Percentiles rank a stretch among this genome's conserved stretches.
phyloP scores from a whole-genome alignment of 2,113 vertebrate species.

The Chascanopsetta lugubris region DNA sequence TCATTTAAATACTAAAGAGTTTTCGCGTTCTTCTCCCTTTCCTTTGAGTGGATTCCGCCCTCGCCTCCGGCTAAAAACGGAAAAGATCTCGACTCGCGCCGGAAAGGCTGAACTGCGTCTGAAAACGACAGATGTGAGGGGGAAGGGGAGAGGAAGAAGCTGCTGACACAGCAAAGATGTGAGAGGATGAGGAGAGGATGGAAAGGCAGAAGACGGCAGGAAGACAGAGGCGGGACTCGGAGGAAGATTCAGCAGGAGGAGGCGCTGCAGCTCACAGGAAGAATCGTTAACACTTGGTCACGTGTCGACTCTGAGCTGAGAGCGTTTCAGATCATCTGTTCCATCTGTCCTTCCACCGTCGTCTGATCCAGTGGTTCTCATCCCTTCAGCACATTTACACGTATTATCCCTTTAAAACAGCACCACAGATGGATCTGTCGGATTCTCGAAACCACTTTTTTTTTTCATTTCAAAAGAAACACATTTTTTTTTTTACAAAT shows the following conservation, averaged over 20 bases:
- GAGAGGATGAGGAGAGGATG: conserved; percentile 19
- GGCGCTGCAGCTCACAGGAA: conserved; percentile 33
- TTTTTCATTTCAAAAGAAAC: no score
- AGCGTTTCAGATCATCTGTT: conserved; percentile 14
- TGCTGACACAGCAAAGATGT: conserved; percentile 1
- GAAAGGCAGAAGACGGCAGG: conserved; percentile 14
- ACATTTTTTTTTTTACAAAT: no score
- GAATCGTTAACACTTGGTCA: conserved; percentile 39
- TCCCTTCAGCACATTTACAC: no score
- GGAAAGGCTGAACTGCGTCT: conserved; percentile 9
- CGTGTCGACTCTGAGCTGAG: conserved; percentile 13
- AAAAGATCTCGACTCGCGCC: conserved; percentile 10
- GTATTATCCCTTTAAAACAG: no score
- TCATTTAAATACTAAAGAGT: conserved; percentile 59
- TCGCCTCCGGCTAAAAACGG: conserved; percentile 18
- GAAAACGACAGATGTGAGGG: conserved; percentile 35
- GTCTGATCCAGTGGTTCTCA: conserved; percentile 41
- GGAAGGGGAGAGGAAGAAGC: conserved; percentile 5
- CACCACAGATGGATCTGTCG: no score
- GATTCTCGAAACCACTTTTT: no score
- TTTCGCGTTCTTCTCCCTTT: conserved; percentile 22
- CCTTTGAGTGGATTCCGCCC: conserved; percentile 12
- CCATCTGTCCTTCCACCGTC: conserved; percentile 70
- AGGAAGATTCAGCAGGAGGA: conserved; percentile 45
- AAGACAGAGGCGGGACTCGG: conserved; percentile 27